Conservation (phyloP, 2,797 vertebrate species). For the Sciurus carolinensis region DNA sequence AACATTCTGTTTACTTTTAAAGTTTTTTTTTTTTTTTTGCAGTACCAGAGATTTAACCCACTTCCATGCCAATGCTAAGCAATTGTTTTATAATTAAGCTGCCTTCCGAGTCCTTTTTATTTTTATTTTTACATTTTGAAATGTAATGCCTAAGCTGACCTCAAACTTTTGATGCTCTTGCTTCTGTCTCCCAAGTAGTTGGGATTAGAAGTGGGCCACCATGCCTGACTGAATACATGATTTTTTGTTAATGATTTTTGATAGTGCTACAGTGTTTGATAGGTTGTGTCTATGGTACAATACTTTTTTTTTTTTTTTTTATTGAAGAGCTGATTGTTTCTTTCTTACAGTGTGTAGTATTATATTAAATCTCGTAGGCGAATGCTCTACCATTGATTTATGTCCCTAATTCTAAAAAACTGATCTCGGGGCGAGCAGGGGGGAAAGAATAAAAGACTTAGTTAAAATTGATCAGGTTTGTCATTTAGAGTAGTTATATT, state of each 20-base stretch:
- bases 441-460: constrained; percentile 88
- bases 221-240: too few relatives aligned
- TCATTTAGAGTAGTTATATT: constrained; percentile 95
- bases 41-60: background rate
- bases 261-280: too few relatives aligned
- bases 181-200: too few relatives aligned
- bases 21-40: background rate
- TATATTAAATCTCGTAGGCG: background rate
- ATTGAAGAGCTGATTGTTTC: too few relatives aligned
- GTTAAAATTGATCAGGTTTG: constrained; percentile 92
- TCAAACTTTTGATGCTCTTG: background rate
- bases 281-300: too few relatives aligned
- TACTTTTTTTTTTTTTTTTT: background rate
- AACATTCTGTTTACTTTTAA: too few relatives aligned
- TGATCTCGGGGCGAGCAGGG: background rate
- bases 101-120: background rate
- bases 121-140: background rate
- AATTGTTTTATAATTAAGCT: too few relatives aligned
- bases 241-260: too few relatives aligned
- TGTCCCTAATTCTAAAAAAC: background rate
- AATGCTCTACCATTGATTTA: background rate
- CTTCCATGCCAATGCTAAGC: too few relatives aligned
- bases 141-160: background rate
- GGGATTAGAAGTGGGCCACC: too few relatives aligned
- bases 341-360: too few relatives aligned